Evolutionary conservation across 1,140 invertebrate species (phyloP).

Genomic region (Polypedilum pembai): DNA sequence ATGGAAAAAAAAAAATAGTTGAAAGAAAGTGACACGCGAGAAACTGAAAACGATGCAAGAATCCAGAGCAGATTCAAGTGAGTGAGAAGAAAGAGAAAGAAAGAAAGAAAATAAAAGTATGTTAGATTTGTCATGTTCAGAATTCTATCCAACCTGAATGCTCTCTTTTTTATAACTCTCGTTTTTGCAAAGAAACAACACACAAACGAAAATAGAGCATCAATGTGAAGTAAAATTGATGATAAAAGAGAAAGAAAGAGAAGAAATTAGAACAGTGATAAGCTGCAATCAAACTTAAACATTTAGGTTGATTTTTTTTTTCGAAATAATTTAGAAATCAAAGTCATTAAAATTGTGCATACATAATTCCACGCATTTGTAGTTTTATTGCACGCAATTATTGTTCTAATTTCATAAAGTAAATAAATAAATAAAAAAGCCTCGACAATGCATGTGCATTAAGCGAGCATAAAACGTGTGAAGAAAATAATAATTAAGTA

Average conservation of each 20-base stretch:
- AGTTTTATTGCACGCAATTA: not conserved
- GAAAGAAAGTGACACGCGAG: slow-evolving; percentile 9
- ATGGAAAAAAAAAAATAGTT: not conserved
- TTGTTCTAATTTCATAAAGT: not conserved
- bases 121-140: not conserved
- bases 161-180: not conserved
- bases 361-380: not conserved
- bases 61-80: not conserved
- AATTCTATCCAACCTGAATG: not conserved
- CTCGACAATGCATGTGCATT: not conserved
- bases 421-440: not conserved
- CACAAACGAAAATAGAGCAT: not conserved
- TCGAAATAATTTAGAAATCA: not conserved
- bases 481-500: not conserved
- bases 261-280: slow-evolving; percentile 13
- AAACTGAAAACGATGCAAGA: not conserved
- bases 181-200: not conserved
- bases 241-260: not conserved
- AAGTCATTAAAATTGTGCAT: not conserved
- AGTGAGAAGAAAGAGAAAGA: not conserved
- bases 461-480: not conserved
- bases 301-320: not conserved
- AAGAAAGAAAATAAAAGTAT: not conserved
- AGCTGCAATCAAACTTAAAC: not conserved
- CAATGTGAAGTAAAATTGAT: not conserved